phyloP scores from a whole-genome alignment of 2,113 vertebrate genomes.

The Phoxinus phoxinus region DNA sequence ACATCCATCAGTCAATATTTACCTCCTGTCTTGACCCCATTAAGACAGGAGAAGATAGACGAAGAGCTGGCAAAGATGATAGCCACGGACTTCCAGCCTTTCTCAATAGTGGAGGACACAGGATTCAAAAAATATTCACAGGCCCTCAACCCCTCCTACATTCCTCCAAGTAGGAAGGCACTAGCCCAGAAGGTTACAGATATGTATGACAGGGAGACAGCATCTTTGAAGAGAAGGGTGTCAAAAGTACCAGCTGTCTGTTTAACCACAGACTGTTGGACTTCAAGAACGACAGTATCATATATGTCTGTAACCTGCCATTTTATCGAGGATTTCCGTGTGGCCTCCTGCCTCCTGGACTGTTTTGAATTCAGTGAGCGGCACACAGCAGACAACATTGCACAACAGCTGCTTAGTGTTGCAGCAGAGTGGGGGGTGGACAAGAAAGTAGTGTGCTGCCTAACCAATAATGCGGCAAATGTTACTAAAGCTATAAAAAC shows the following conservation, averaged over 20 bases:
- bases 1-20: no score
- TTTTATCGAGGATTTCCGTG: conserved; percentile 36
- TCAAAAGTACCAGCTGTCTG: conserved; percentile 44
- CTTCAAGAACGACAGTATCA: conserved; percentile 32
- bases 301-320: conserved; percentile 45
- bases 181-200: not conserved
- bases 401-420: conserved; percentile 11
- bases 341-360: conserved; percentile 30
- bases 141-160: conserved; percentile 34
- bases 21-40: no score
- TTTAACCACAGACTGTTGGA: conserved; percentile 49
- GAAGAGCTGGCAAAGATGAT: conserved; percentile 24
- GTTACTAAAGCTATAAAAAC: conserved; percentile 2
- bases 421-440: conserved; percentile 1
- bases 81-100: conserved; percentile 25
- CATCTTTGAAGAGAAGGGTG: conserved; percentile 44
- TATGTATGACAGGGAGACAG: conserved; percentile 24
- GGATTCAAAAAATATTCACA: conserved; percentile 39
- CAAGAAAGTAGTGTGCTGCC: conserved; percentile 8
- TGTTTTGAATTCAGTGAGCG: conserved; percentile 45
- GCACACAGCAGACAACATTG: conserved; percentile 21
- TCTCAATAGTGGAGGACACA: conserved; percentile 43
- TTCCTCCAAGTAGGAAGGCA: conserved; percentile 29
- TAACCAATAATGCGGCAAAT: conserved; percentile 13
- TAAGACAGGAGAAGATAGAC: no score